phyloP scores from a whole-genome alignment of 2,113 vertebrate species.

The Cephalopholis sonnerati region DNA sequence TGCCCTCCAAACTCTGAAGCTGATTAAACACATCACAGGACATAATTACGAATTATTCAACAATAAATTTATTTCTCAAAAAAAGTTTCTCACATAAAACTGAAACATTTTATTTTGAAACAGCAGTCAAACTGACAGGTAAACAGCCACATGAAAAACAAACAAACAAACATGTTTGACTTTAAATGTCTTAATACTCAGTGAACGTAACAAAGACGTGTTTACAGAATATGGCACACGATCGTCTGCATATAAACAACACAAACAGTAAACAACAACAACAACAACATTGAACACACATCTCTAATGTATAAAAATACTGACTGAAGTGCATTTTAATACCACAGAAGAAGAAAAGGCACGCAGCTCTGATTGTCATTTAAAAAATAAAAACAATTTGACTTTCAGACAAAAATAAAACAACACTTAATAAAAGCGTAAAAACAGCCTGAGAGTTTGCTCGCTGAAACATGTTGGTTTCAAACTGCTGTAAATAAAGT shows the following conservation, averaged over 20 bases:
- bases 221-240: not conserved
- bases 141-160: not conserved
- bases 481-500: not conserved
- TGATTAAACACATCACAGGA: too few species aligned
- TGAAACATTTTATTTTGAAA: constrained; percentile 4
- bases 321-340: constrained; percentile 9
- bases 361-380: not conserved
- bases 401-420: not conserved
- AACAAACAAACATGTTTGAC: not conserved
- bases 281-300: not conserved
- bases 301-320: constrained; percentile 12
- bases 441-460: not conserved
- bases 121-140: not conserved
- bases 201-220: not conserved
- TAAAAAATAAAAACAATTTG: not conserved
- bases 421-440: not conserved
- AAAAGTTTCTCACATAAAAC: too few species aligned
- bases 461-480: not conserved
- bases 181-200: not conserved
- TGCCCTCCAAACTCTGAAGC: too few species aligned
- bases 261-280: not conserved
- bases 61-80: not conserved
- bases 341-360: constrained; percentile 26
- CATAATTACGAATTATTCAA: not conserved
- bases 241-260: not conserved